Evolutionary conservation across 1,140 invertebrate genomes (phyloP).

Genomic region (Drosophila gunungcola): DNA sequence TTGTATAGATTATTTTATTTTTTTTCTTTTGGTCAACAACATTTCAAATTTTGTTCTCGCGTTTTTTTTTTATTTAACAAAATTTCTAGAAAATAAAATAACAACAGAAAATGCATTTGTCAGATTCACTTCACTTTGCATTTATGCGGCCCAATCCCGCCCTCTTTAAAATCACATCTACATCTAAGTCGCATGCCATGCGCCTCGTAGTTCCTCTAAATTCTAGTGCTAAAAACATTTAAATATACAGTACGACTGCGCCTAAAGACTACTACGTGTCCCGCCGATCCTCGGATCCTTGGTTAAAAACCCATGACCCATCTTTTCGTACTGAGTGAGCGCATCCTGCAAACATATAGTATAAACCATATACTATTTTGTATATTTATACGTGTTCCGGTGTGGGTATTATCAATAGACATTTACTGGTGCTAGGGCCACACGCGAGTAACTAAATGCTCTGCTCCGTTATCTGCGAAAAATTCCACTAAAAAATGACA

Average conservation of each 20-base stretch:
- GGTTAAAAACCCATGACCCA: conserved; percentile 38
- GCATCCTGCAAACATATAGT: conserved; percentile 37
- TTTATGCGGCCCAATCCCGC: conserved; percentile 37
- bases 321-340: conserved; percentile 40
- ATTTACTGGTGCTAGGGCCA: conserved; percentile 46
- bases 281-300: conserved; percentile 19
- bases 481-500: conserved; percentile 54
- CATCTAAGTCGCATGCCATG: conserved; percentile 66
- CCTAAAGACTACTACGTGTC: conserved; percentile 49
- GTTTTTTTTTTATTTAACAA: conserved; percentile 33
- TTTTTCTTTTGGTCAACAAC: conserved; percentile 78
- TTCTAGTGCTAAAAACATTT: conserved; percentile 82
- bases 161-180: conserved; percentile 78
- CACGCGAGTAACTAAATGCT: conserved; percentile 46
- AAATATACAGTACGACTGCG: conserved; percentile 71
- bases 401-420: conserved; percentile 51
- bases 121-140: conserved; percentile 37
- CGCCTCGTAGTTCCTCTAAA: conserved; percentile 63
- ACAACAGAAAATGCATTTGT: conserved; percentile 77
- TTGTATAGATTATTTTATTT: conserved; percentile 12
- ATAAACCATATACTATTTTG: conserved; percentile 1
- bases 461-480: conserved; percentile 24
- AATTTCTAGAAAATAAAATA: conserved; percentile 62
- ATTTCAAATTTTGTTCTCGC: conserved; percentile 60
- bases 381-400: conserved; percentile 22